Base-by-base conservation (phyloP, 2,113 vertebrate species). In the Myrmecophaga tridactyla region DNA sequence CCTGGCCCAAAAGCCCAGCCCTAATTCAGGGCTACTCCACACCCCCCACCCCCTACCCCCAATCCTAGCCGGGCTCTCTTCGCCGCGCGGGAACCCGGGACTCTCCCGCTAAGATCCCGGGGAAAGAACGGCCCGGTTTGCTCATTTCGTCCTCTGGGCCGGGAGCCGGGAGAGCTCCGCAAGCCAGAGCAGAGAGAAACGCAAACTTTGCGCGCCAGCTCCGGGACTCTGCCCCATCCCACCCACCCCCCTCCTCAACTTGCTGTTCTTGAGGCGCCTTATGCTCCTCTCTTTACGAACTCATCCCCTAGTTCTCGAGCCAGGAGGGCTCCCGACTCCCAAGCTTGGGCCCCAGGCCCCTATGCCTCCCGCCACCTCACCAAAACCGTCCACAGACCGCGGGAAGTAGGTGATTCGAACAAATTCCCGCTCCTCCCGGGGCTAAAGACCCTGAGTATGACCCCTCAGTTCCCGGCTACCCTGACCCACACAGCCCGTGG, bases 191-290 rank as follows among this genome's bases (percentile, higher is more conserved):
- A 17, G 9, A 93, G 95, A 90, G 88, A 96, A 93, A 90, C 81
- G 80, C 87, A 97, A 97, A 97, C 95, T 97, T 97, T 94, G 85
- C 72, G 70, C 87, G 9, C 77, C 92, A 48, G 67, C 60, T 34
- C 63, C 65, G 13, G 75, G 88, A 96, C 77, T 72, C 77, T 78
- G 62, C 69, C 77, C 89, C 87, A n/a, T 63, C 51, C 72, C 91
- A 51, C 88, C 90, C 51, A 7, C n/a, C n/a, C n/a, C n/a, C n/a
- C n/a, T n/a, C n/a, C 48, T 51, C 48, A 51, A 85, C 67, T 81
- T 86, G 41, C 81, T 21, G 85, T 46, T 90, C 43, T 36, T 0
- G 62, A 51, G 69, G 62, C 13, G 31, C 80, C 70, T 72, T 53
- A 34, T n/a, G 21, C 88, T 77, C 60, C 23, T 69, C 25, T 13